Evolutionary conservation across 2,113 vertebrate genomes (phyloP).

Genomic region (Lota lota): DNA sequence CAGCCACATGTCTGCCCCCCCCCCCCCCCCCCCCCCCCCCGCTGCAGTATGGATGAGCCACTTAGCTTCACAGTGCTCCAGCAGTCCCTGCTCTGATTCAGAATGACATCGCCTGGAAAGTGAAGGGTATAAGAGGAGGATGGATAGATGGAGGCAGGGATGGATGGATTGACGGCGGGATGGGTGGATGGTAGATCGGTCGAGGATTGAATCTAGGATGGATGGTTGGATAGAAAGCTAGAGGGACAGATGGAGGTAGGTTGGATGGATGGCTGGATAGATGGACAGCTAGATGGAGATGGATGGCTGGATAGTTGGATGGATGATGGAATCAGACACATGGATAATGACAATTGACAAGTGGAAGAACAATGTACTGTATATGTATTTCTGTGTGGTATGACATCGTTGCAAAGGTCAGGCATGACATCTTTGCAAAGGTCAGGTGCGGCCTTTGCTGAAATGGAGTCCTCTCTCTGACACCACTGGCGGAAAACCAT

Average conservation of each 20-base stretch:
- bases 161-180: not conserved
- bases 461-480: slow-evolving; percentile 23
- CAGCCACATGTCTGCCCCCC: not conserved
- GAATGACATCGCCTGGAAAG: slow-evolving; percentile 20
- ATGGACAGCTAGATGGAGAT: too few relatives aligned
- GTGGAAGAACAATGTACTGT: too few relatives aligned
- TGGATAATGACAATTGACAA: too few relatives aligned
- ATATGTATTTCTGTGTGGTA: slow-evolving; percentile 11
- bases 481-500: slow-evolving; percentile 29
- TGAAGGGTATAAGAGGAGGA: slow-evolving; percentile 1
- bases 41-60: slow-evolving; percentile 61
- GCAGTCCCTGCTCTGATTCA: slow-evolving; percentile 24
- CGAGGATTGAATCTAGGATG: too few relatives aligned
- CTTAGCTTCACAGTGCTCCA: not conserved
- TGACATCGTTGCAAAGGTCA: slow-evolving; percentile 7
- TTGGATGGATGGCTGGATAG: not conserved
- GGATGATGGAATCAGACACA: not conserved
- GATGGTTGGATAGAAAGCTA: not conserved
- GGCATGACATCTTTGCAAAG: too few relatives aligned
- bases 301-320: not conserved
- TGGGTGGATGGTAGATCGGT: not conserved
- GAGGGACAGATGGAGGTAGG: not conserved
- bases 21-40: slow-evolving; percentile 20
- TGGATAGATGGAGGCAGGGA: not conserved
- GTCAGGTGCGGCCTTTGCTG: not conserved